Evolutionary conservation across 2,888 invertebrate species (phyloP).

Genomic region (Rhogogaster chlorosoma): DNA sequence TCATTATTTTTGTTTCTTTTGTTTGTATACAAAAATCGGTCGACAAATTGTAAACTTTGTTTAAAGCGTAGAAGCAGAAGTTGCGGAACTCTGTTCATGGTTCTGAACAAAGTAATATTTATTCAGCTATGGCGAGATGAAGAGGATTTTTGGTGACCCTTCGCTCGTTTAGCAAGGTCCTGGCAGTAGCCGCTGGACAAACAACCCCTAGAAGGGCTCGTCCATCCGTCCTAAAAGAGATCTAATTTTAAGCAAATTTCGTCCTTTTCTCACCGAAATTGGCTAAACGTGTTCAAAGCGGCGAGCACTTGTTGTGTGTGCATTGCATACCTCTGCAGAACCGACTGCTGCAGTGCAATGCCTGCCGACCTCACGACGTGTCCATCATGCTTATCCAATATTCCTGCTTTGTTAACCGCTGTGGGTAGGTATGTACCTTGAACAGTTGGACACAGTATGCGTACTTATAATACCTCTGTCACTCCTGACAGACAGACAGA

Average conservation of each 20-base stretch:
- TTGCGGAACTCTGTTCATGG: background rate
- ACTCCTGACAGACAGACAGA: conserved; percentile 53
- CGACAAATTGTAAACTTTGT: too few relatives aligned
- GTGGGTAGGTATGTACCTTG: conserved; percentile 57
- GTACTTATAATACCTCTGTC: conserved; percentile 51
- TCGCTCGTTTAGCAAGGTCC: background rate
- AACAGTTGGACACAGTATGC: conserved; percentile 23
- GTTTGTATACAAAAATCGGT: too few relatives aligned
- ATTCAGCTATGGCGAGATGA: too few relatives aligned
- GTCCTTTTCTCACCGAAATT: conserved; percentile 66
- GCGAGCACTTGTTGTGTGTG: conserved; percentile 31
- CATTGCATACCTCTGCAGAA: background rate
- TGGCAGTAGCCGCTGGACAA: background rate
- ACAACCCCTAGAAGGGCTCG: conserved; percentile 22
- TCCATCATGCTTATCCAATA: conserved; percentile 72
- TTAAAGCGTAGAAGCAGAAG: background rate
- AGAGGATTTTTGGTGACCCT: conserved; percentile 13
- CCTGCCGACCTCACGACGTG: conserved; percentile 8
- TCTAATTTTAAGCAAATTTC: conserved; percentile 71
- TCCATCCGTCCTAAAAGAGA: conserved; percentile 50
- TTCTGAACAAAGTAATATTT: too few relatives aligned
- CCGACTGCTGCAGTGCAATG: background rate
- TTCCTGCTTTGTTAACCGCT: conserved; percentile 65
- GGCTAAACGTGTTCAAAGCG: conserved; percentile 67
- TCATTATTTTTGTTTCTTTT: too few relatives aligned